Base-by-base conservation (phyloP, 2,888 invertebrate species). In the Mythimna albipuncta region DNA sequence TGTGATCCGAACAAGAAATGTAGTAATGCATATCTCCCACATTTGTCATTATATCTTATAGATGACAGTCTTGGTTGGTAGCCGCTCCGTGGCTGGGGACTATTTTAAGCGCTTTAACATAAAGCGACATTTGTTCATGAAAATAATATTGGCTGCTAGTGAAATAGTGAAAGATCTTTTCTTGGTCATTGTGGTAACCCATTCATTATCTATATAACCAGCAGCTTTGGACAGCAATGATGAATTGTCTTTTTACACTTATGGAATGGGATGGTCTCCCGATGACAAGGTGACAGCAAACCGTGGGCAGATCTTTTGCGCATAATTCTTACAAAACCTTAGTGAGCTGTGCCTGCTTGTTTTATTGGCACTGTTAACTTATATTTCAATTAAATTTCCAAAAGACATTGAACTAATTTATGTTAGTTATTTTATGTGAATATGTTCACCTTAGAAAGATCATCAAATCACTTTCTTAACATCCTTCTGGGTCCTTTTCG, bases 401-500 rank as follows among this genome's bases (percentile, higher is more conserved):
- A 38, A 72, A 63, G 54, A 26, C 44, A 21, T 57, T 38, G 41
- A 32, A 41, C 6, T 11, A 26, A 64, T 50, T 6, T 26, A 50
- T 41, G 11, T 47, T 54, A 7, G 10, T 52, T 50, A 7, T 21
- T 47, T 6, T 47, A 47, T 35, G 67, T 13, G 67, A 67, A 59
- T 55, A 47, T 61, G 55, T 77, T 69, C 38, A 75, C 61, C 69
- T n/a, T 32, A 54, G 32, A 61, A 68, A 55, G 10, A n/a, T n/a
- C n/a, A n/a, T n/a, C n/a, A 26, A 26, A 26, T 26, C 26, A 26
- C 26, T 26, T 26, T 26, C 26, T 26, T 26, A 26, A 26, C 26
- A 26, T 26, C 26, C 26, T 26, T 26, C 26, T 26, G 26, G 26
- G 26, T 26, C 26, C 26, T 26, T 47, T 47, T 47, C 16, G 16